Evolutionary conservation across 1,140 invertebrate genomes (phyloP), one percentile per base, ranked within the genome.

Genomic region (Neoseiulus cucumeris): DNA sequence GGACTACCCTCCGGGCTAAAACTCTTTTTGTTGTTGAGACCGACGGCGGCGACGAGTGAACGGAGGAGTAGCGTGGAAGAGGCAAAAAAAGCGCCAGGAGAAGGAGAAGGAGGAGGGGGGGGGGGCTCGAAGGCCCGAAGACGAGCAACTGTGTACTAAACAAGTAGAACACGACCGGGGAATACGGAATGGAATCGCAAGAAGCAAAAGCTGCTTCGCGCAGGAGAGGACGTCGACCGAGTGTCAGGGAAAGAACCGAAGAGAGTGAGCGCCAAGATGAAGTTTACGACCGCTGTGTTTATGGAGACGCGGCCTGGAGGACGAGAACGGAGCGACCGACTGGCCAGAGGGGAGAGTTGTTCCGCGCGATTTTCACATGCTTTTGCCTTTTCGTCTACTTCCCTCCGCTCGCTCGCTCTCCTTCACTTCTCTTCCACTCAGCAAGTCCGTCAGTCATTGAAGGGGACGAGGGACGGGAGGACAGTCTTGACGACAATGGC

Each of bases 71-170:
- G 33, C 33, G 51, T 25, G 12, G 33, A 59, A 9, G 33, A n/a
- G 22, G 22, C 14, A 59, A 59, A 47, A 47, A 47, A 47, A 47
- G 45, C 45, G 4, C 20, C 20, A 25, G 14, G 45, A 47, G 5
- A 47, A 47, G 45, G 28, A 7, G 28, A 18, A 47, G 14, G 45
- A 47, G 45, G 14, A 14, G 7, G 45, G 14, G 45, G 20, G 45
- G 45, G 45, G 18, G 45, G 45, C 45, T 7, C 18, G 7, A 14
- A 14, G 25, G 51, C 17, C 51, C 2, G 25, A 14, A 20, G 51
- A 25, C 33, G 51, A 29, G 51, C 51, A 59, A 59, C 51, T 59
- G 51, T 59, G 51, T 25, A 59, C 51, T 59, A 59, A 59, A 59
- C 51, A 59, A 59, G 51, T 59, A 59, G 25, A 59, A 59, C 22